Evolutionary conservation across 1,140 invertebrate genomes (phyloP).

Genomic region (Drosophila pandora): DNA sequence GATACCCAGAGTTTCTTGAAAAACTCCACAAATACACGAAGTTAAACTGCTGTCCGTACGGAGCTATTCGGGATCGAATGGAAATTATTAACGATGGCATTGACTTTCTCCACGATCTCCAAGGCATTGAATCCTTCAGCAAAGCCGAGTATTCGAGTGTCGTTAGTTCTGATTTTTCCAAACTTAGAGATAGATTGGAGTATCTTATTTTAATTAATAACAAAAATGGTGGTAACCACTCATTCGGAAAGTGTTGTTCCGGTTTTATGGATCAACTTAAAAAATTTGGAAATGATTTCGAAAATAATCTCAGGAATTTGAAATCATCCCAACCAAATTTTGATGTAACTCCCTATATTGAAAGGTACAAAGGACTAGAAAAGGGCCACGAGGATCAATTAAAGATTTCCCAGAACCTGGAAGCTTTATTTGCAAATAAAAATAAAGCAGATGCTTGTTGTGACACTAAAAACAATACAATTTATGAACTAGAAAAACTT

Average conservation of each 20-base stretch:
- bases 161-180: slow-evolving; percentile 19
- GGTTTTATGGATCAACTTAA: background rate
- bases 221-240: background rate
- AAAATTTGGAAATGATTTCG: background rate
- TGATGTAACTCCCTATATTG: background rate
- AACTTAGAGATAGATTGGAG: slow-evolving; percentile 32
- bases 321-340: background rate
- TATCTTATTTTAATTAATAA: slow-evolving; percentile 11
- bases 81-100: slow-evolving; percentile 53
- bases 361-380: background rate
- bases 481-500: background rate
- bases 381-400: background rate
- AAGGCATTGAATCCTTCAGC: background rate
- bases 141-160: background rate
- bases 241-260: slow-evolving; percentile 28
- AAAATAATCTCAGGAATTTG: background rate
- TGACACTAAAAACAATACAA: background rate
- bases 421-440: background rate
- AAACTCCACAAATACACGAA: background rate
- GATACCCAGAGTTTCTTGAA: background rate
- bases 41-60: slow-evolving; percentile 39
- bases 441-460: background rate
- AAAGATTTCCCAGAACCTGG: background rate
- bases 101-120: slow-evolving; percentile 31
- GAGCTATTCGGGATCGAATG: slow-evolving; percentile 43